phyloP scores from a whole-genome alignment of 1,140 invertebrate species.

The Choristoneura fumiferana region DNA sequence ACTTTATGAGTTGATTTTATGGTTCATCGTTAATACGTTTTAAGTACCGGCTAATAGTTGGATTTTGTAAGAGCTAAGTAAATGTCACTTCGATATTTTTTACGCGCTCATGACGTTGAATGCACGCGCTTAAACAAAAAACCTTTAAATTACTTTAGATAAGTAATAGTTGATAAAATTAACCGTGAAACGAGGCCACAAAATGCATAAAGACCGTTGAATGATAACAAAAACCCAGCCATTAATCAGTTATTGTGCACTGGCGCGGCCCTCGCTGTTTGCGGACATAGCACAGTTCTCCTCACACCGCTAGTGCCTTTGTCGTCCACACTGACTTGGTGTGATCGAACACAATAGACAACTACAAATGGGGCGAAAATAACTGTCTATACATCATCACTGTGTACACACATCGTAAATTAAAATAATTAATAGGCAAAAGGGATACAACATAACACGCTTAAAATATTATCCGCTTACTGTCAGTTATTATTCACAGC shows the following conservation, averaged over 20 bases:
- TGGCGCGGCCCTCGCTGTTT: conserved; percentile 61
- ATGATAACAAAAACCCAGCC: conserved; percentile 68
- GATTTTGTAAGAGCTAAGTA: conserved; percentile 31
- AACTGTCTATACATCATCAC: conserved; percentile 65
- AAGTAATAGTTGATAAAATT: conserved; percentile 6
- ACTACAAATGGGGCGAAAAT: conserved; percentile 62
- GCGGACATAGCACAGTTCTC: conserved; percentile 59
- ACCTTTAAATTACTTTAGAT: conserved; percentile 2
- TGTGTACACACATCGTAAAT: conserved; percentile 68
- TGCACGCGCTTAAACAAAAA: conserved; percentile 3
- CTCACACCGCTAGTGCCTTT: conserved; percentile 53
- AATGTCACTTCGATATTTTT: conserved; percentile 31
- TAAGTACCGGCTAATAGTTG: conserved; percentile 50
- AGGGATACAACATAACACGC: background rate
- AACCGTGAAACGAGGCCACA: conserved; percentile 72
- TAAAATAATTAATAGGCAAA: conserved; percentile 22
- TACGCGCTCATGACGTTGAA: background rate
- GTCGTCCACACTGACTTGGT: conserved; percentile 65
- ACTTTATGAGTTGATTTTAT: conserved; percentile 58
- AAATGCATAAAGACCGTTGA: conserved; percentile 67
- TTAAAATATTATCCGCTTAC: conserved; percentile 5
- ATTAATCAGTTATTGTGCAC: conserved; percentile 76
- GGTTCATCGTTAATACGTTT: conserved; percentile 58
- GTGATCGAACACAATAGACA: conserved; percentile 63
- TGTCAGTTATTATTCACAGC: background rate